Base-by-base conservation (phyloP, 2,888 invertebrate genomes). In the Andricus quercusramuli region DNA sequence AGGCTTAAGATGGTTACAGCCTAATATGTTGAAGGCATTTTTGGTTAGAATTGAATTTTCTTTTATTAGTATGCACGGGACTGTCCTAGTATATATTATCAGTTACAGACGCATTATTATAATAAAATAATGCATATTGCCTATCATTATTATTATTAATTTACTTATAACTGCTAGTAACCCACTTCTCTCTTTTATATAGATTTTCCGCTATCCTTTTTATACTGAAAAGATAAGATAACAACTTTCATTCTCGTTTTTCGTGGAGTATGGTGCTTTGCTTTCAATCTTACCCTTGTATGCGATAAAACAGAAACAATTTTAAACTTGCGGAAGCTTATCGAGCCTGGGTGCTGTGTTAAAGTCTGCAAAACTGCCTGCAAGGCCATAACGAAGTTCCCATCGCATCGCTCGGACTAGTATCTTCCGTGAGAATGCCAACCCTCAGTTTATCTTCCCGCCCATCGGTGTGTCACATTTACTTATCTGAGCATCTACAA, bases 401-500 rank as follows among this genome's bases (percentile, higher is more conserved):
- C 44, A 44, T 13, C 44, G 44, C 51, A 51, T 51, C 20, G 20
- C 51, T 51, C 51, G 8, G 20, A 51, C 51, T 20, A 32, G 66
- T 20, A 9, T 37, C 66, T 37, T 32, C 20, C 66, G 66, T 37
- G 66, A 66, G 66, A 66, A 37, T 66, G 37, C 66, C 66, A 66
- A 66, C 66, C 66, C 66, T 29, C 37, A 66, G 29, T 66, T 66
- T 37, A 66, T 66, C 66, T 66, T 66, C 20, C 13, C 37, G 37
- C n/a, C 37, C 29, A 37, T 66, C 37, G 17, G 17, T 65, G 20
- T 25, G 15, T 51, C 32, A 29, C 65, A 65, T 66, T 13, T 66
- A 37, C 66, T 37, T 66, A 66, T 66, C 37, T 66, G n/a, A 66
- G n/a, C 9, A 66, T 66, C 66, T 66, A 66, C 66, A 66, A 66